Evolutionary conservation across 2,113 vertebrate genomes (phyloP), one percentile per base, ranked within the genome.

Genomic region (Anser cygnoides): DNA sequence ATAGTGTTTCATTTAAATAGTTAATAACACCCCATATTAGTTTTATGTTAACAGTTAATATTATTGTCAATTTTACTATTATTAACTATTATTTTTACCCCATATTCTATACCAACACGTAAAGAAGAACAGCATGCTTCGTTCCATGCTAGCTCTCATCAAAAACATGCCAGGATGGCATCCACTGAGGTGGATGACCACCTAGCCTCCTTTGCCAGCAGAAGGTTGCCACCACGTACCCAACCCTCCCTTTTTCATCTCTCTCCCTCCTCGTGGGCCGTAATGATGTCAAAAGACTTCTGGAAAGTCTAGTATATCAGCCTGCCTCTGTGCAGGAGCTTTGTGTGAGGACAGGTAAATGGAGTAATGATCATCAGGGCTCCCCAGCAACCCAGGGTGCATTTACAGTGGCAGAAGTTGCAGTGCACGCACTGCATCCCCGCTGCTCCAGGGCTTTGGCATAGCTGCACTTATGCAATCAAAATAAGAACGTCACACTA

Each of bases 331-430:
- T 37, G 55, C 43, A 73, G 35, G 29, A 61, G 11, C 16, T 84
- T 55, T 0, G 0, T 50, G 13, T 37, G 19, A 62, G 22, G 13
- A 17, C 4, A 59, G 17, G 26, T n/a, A 65, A 71, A 14, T 37
- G 26, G 16, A 54, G 10, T 37, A 39, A 59, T 13, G 4, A 15
- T 50, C 54, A 31, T 35, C 28, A 78, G 28, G 44, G 29, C 63
- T 39, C 41, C 11, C 39, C 62, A 18, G 14, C 28, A 63, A 35
- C 28, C 33, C 70, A 68, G 50, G 61, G 35, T 2, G 2, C 8
- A 55, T 2, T 13, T 6, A 52, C 54, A 81, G 62, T 57, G 16
- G 54, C 6, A 0, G 35, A 58, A 49, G 4, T 29, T 70, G n/a
- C 0, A 9, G 12, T 28, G 17, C 7, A 83, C 0, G 0, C 10